A percentile compares a stretch with the other conserved stretches of the same genome.
These are phyloP conservation scores for Patella depressa DNA, from an alignment of 2,888 invertebrate species.

Conservation along the genomic window DNA sequence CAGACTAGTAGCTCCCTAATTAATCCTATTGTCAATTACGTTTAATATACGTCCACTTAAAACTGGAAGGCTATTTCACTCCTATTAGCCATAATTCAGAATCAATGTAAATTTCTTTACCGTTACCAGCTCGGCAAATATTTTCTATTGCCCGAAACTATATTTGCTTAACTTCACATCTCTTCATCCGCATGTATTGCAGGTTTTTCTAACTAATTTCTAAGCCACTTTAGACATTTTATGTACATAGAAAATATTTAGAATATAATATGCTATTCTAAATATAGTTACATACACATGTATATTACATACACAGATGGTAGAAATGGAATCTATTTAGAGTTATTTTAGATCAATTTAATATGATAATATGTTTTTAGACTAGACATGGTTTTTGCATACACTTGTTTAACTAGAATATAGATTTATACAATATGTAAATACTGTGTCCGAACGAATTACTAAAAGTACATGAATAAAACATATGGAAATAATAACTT, in stretches of 20 bases:
- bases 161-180: constrained; percentile 3
- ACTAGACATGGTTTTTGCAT: no score
- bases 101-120: constrained; percentile 5
- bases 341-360: no score
- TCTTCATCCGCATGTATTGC: not conserved
- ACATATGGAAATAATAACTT: no score
- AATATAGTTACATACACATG: not conserved
- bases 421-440: no score
- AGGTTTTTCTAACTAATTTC: constrained; percentile 5
- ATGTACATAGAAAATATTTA: constrained; percentile 4
- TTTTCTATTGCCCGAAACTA: constrained; percentile 9
- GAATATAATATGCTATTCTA: not conserved
- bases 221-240: not conserved
- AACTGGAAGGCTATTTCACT: constrained; percentile 9
- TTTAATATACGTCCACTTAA: constrained; percentile 11
- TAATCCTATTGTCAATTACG: constrained; percentile 11
- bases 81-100: not conserved
- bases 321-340: no score
- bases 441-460: no score
- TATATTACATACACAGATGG: no score
- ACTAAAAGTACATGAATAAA: no score
- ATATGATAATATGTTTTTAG: no score
- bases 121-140: constrained; percentile 2
- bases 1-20: constrained; percentile 9
- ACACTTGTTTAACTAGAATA: no score